A percentile compares a stretch with the other conserved stretches of the same genome.
These are phyloP conservation scores for Norana najaformis DNA, from an alignment of 2,888 invertebrate species.

Conservation along the genomic window DNA sequence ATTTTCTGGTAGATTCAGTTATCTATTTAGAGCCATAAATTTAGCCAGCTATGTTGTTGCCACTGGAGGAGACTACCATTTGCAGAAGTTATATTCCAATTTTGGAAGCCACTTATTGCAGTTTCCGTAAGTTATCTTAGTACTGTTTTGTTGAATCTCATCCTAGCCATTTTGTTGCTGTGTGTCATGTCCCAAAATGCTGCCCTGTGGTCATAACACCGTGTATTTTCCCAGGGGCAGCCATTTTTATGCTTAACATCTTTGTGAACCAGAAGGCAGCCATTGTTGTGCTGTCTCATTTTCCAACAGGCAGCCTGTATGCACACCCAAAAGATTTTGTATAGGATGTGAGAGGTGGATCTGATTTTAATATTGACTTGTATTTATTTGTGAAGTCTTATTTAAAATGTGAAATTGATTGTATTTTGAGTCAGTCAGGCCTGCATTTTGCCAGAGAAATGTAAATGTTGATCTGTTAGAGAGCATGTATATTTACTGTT, in stretches of 20 bases:
- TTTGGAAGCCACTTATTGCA: background rate
- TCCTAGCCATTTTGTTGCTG: background rate
- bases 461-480: background rate
- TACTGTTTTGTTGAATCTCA: background rate
- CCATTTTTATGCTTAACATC: background rate
- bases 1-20: background rate
- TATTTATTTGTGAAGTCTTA: constrained; percentile 13
- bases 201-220: too few species aligned
- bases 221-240: background rate
- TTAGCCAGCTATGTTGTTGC: background rate
- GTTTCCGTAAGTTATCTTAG: background rate
- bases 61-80: background rate
- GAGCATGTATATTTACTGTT: background rate
- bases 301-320: background rate
- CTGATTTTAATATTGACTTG: background rate
- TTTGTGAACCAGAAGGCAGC: background rate
- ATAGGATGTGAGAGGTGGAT: background rate
- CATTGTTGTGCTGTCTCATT: background rate
- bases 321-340: background rate
- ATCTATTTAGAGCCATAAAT: background rate
- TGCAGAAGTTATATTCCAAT: background rate
- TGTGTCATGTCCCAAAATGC: too few species aligned
- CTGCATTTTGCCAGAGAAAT: too few species aligned
- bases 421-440: too few species aligned
- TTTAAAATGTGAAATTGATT: background rate